These are phyloP conservation scores for Callyntrura guangdongensis DNA, from an alignment of 2,888 invertebrate genomes.

Conservation along the genomic window DNA sequence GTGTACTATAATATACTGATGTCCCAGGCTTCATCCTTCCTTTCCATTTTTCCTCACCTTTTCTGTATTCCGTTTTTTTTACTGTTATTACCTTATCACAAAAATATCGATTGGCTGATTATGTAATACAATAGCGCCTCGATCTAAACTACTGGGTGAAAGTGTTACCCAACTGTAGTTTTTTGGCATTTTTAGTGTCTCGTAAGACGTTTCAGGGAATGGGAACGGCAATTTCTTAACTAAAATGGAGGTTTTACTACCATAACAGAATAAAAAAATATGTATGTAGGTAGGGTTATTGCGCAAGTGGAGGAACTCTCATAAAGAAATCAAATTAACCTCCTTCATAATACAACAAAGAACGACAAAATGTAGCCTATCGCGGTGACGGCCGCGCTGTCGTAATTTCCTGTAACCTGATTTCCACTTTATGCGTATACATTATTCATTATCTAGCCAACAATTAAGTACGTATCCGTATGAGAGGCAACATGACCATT, in stretches of 20 bases:
- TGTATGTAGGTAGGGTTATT: background rate
- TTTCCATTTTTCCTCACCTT: background rate
- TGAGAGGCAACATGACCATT: no score
- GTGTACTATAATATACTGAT: background rate
- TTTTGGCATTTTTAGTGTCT: constrained; percentile 26
- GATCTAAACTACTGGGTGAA: background rate
- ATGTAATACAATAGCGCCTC: background rate
- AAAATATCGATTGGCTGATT: constrained; percentile 45
- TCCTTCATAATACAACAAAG: background rate
- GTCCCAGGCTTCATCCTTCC: background rate
- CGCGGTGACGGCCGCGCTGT: background rate
- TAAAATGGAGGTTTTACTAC: background rate
- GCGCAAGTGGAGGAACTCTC: background rate
- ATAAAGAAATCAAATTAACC: constrained; percentile 47
- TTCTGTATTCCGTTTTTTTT: background rate
- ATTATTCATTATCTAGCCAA: constrained; percentile 29
- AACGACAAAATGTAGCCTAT: background rate
- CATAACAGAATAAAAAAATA: background rate
- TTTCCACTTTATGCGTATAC: constrained; percentile 5
- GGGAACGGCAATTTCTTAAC: background rate
- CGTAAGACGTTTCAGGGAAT: constrained; percentile 18
- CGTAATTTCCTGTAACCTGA: constrained; percentile 7
- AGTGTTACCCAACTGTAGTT: background rate
- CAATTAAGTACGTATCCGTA: background rate
- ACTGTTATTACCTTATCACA: constrained; percentile 1